phyloP scores from a whole-genome alignment of 2,113 vertebrate species.

The Eidolon helvum region DNA sequence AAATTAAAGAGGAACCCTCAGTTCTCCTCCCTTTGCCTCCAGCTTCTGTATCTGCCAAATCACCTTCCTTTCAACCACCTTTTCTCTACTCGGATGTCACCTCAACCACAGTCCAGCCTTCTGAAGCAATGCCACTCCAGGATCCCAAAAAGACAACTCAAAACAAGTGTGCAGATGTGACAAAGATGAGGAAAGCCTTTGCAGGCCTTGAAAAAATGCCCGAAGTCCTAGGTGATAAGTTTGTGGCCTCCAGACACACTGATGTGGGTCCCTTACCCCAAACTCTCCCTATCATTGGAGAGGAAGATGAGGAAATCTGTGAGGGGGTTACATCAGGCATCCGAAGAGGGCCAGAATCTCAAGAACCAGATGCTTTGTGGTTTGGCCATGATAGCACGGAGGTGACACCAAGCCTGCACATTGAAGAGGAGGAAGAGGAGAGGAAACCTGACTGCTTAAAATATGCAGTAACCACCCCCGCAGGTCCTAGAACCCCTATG shows the following conservation, averaged over 20 bases:
- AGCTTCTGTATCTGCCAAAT: slow-evolving; percentile 56
- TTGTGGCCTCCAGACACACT: not conserved
- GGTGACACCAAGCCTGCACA: slow-evolving; percentile 85
- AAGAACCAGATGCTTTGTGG: slow-evolving; percentile 64
- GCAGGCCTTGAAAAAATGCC: slow-evolving; percentile 28
- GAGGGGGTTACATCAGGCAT: slow-evolving; percentile 76
- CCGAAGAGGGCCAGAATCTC: slow-evolving; percentile 65
- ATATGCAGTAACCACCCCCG: slow-evolving; percentile 62
- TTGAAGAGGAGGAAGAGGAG: slow-evolving; percentile 89
- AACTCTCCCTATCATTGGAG: slow-evolving; percentile 67
- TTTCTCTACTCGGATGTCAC: slow-evolving; percentile 55
- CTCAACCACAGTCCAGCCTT: slow-evolving; percentile 53
- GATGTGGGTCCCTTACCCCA: slow-evolving; percentile 52
- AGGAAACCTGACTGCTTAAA: slow-evolving; percentile 46
- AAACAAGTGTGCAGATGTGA: slow-evolving; percentile 56
- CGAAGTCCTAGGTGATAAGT: slow-evolving; percentile 21
- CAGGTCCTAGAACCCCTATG: slow-evolving; percentile 73
- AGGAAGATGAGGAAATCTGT: slow-evolving; percentile 77
- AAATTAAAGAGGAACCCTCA: slow-evolving; percentile 73
- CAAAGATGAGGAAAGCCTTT: slow-evolving; percentile 26
- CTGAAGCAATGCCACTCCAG: not conserved
- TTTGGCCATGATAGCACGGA: slow-evolving; percentile 65
- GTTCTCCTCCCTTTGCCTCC: slow-evolving; percentile 66
- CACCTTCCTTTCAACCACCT: slow-evolving; percentile 64
- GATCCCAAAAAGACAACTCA: slow-evolving; percentile 35